Conservation (phyloP, 2,797 vertebrate genomes). For the Helicolenus hilgendorfi region DNA sequence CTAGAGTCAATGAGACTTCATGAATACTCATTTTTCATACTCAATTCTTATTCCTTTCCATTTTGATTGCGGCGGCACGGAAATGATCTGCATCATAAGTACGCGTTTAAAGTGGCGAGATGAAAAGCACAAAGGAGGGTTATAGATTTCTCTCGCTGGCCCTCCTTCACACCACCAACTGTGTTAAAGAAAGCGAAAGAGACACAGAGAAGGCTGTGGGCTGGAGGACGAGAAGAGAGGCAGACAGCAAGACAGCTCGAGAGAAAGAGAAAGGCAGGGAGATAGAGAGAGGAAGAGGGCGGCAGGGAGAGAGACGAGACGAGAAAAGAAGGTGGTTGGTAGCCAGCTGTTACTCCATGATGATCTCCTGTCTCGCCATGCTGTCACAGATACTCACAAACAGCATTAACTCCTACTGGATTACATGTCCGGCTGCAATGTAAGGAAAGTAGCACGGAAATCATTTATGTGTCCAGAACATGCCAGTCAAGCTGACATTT, state of each 20-base stretch:
- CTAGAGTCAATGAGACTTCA: conserved; percentile 46
- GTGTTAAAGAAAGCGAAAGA: conserved; percentile 55
- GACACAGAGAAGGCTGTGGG: conserved; percentile 35
- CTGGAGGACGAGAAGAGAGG: conserved; percentile 39
- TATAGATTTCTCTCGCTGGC: conserved; percentile 39
- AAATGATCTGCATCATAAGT: conserved; percentile 54
- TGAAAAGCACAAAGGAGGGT: conserved; percentile 32
- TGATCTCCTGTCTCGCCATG: conserved; percentile 54
- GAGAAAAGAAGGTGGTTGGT: conserved; percentile 32
- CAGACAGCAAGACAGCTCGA: conserved; percentile 37
- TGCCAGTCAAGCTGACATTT: conserved; percentile 14
- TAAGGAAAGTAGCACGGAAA: not conserved
- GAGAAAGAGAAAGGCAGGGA: conserved; percentile 7
- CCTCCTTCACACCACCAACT: conserved; percentile 38
- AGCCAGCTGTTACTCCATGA: conserved; percentile 65
- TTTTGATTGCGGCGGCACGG: conserved; percentile 13
- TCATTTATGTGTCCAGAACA: conserved; percentile 25
- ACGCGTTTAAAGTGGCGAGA: conserved; percentile 34
- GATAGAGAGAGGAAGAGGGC: not conserved
- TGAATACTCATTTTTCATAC: conserved; percentile 40
- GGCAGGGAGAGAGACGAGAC: conserved; percentile 19
- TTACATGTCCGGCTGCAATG: not conserved
- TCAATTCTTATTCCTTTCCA: conserved; percentile 5
- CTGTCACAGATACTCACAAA: conserved; percentile 33
- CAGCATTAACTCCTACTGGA: conserved; percentile 25